Evolutionary conservation across 2,888 invertebrate species (phyloP).

Genomic region (Idaea straminata): DNA sequence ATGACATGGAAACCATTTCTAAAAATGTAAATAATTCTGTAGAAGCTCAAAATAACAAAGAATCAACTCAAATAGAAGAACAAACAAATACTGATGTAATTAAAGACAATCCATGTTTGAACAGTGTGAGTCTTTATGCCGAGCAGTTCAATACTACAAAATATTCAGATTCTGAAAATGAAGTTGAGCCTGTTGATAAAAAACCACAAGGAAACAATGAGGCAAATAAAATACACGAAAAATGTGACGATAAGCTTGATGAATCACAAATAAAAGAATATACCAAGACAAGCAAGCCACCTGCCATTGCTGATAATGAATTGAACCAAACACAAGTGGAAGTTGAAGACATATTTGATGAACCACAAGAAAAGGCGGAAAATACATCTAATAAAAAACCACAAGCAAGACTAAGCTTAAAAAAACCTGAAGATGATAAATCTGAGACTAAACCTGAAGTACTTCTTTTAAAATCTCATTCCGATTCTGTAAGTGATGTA

Average conservation of each 20-base stretch:
- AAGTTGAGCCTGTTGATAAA: constrained; percentile 22
- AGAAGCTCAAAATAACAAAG: constrained; percentile 6
- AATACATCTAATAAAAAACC: neutral
- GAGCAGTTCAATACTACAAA: constrained; percentile 49
- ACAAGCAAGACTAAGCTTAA: neutral
- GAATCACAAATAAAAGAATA: neutral
- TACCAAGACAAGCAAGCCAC: neutral
- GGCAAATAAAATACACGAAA: constrained; percentile 16
- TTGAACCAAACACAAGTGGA: constrained; percentile 16
- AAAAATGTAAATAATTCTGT: constrained; percentile 11
- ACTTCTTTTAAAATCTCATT: constrained; percentile 46
- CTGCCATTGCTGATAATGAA: constrained; percentile 3
- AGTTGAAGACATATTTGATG: constrained; percentile 10
- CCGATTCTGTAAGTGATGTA: constrained; percentile 41
- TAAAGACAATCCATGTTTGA: constrained; percentile 51
- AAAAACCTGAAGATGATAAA: constrained; percentile 4
- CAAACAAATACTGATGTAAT: constrained; percentile 8
- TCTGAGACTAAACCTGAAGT: constrained; percentile 29
- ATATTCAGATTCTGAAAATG: constrained; percentile 39
- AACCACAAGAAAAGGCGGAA: neutral
- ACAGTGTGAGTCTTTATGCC: constrained; percentile 59
- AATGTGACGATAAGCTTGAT: constrained; percentile 5
- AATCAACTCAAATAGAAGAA: constrained; percentile 17
- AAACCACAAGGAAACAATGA: neutral
- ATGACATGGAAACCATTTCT: constrained; percentile 23